Base-by-base conservation (phyloP, 2,888 invertebrate genomes). In the Siphlonurus alternatus region DNA sequence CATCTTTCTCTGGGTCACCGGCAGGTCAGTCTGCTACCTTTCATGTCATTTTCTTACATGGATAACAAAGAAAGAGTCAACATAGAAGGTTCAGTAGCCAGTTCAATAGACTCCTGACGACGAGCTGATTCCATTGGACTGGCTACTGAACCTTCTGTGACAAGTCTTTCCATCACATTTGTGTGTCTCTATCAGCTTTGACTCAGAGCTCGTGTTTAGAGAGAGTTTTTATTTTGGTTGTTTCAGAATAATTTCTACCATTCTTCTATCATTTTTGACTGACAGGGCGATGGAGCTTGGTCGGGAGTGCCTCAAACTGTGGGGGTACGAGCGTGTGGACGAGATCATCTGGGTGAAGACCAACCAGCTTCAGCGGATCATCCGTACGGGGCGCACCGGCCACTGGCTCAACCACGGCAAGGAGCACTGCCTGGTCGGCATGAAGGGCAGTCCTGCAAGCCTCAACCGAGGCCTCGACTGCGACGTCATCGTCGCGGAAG, bases 301-400 rank as follows among this genome's bases (percentile, higher is more conserved):
- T 0, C 80, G 97, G 53, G 97, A 98, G 73, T 98, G 97, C 72
- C 81, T 98, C 18, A 90, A 93, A 72, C 76, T 96, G 15, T 98
- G 97, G 98, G 97, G 97, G 10, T 97, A 98, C 73, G 92, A 94
- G 72, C 82, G 96, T 61, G 93, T 95, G 1, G 97, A 98, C 74
- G 98, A 98, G 74, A 83, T 98, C 54, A 97, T 98, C 71, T 98
- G 98, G 98, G 97, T 98, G 64, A 98, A 98, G 78, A 98, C 97
- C 0, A 98, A 98, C 77, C 98, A 98, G 74, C 77, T 98, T 66
- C 98, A 98, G 74, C 79, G 97, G 66, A 97, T 98, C 71, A 98
- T 98, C 71, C 81, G 97, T 25, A 98, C 98, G 0, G 98, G 98
- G 0, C 81, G 97, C 64, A 97, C 97, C 0, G 97, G 98, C 0